Evolutionary conservation across 2,888 invertebrate species (phyloP), one percentile per base, ranked within the genome.

Genomic region (Chymomyza fuscimana): DNA sequence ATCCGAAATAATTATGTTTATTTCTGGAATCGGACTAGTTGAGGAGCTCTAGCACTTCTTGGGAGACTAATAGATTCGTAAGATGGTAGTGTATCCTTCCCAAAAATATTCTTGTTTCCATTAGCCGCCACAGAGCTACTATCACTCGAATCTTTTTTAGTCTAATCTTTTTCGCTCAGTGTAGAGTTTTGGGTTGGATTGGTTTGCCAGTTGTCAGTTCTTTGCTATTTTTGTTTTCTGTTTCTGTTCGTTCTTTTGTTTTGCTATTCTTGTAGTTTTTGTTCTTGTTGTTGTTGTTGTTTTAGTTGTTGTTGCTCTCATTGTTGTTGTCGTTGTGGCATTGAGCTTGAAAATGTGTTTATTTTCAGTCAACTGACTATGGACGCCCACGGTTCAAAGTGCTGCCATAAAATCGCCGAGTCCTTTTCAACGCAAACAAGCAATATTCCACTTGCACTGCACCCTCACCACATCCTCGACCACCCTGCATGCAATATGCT

Each of bases 331-430:
- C 76, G 71, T 73, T 65, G 75, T 78, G 84, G 86, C 84, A 85
- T 87, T 86, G 85, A 84, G 87, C 87, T 84, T 86, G 85, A 84
- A 88, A 86, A 86, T 86, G 85, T 88, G 87, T 85, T 88, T 84
- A 88, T 86, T 88, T 84, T 69, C 86, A 80, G 67, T 73, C 70
- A 70, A 63, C 60, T 68, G 72, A 67, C 60, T 36, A 60, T 12
- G 32, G 32, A 15, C 32, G 32, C n/a, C 60, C 32, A 60, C 58
- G 15, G 36, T 68, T 73, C 65, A 81, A 81, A 83, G 86, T 82
- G 80, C 86, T 83, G 83, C 86, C 83, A 84, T 84, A 84, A 84
- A 84, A 86, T 86, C 86, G 83, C 86, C 80, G 86, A 86, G 74
- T 86, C 84, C 83, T 83, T 32, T 78, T 72, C 81, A 73, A 78